Conservation (phyloP, 2,113 vertebrate species). For the Struthidea cinerea region DNA sequence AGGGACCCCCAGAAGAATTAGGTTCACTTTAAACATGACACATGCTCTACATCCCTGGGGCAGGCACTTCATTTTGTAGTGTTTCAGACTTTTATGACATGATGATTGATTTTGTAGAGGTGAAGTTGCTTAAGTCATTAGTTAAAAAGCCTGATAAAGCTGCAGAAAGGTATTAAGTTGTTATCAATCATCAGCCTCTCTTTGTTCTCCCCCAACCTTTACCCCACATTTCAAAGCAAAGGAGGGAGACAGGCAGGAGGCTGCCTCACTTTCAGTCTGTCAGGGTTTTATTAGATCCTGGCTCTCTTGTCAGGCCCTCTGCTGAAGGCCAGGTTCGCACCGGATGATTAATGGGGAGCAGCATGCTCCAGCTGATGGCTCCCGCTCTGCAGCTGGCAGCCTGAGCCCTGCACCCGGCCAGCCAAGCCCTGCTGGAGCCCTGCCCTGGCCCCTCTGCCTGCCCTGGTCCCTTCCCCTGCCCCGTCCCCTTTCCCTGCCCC, state of each 20-base stretch:
- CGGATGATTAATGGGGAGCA: slow-evolving; percentile 28
- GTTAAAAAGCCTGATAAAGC: slow-evolving; percentile 55
- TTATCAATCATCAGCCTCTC: slow-evolving; percentile 36
- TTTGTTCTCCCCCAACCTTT: slow-evolving; percentile 13
- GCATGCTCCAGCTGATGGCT: not conserved
- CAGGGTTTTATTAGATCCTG: not conserved
- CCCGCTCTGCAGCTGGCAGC: not conserved
- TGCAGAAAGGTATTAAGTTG: slow-evolving; percentile 21
- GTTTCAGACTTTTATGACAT: slow-evolving; percentile 41
- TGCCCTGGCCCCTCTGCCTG: too few species aligned
- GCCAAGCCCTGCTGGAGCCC: not conserved
- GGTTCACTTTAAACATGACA: slow-evolving; percentile 27
- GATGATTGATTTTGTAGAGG: slow-evolving; percentile 57
- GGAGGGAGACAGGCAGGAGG: not conserved
- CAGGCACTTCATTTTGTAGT: slow-evolving; percentile 24
- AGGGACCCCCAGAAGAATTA: not conserved
- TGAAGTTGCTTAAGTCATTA: slow-evolving; percentile 50
- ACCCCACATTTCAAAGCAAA: not conserved
- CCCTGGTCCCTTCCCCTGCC: not conserved
- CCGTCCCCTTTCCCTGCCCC: not conserved
- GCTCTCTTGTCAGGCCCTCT: not conserved
- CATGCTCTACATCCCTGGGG: slow-evolving; percentile 18
- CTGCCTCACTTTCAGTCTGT: not conserved
- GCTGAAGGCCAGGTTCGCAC: not conserved
- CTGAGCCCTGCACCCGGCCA: not conserved